A percentile compares a stretch with the other conserved stretches of the same genome.
These are phyloP conservation scores for Hippocampus comes DNA, from an alignment of 2,113 vertebrate species.

Conservation along the genomic window DNA sequence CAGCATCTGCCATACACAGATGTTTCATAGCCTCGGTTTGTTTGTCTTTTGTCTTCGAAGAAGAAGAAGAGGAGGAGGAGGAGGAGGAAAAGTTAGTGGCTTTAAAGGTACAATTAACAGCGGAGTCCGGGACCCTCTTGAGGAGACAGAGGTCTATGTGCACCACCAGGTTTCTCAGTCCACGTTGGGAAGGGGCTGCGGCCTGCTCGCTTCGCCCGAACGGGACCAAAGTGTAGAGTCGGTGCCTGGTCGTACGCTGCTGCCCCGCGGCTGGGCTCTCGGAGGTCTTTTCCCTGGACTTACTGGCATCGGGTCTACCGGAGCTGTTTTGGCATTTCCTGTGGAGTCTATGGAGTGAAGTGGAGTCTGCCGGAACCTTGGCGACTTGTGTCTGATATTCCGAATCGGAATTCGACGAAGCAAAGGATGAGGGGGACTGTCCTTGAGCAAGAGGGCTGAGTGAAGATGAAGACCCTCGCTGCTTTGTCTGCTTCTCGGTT, in stretches of 20 bases:
- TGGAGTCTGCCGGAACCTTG: conserved; percentile 71
- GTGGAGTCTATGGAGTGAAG: conserved; percentile 64
- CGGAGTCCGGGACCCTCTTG: conserved; percentile 83
- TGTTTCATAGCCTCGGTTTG: conserved; percentile 69
- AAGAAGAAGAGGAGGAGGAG: conserved; percentile 4
- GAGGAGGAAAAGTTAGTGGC: conserved; percentile 48
- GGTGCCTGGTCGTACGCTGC: conserved; percentile 77
- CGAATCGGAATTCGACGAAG: conserved; percentile 80
- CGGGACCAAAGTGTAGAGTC: conserved; percentile 93
- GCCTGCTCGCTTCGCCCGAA: conserved; percentile 85
- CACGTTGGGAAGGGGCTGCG: conserved; percentile 77
- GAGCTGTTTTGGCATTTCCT: conserved; percentile 55
- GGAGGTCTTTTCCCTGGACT: conserved; percentile 45
- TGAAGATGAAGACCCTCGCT: conserved; percentile 63
- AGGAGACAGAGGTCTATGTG: conserved; percentile 93
- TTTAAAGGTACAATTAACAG: conserved; percentile 65
- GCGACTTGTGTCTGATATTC: conserved; percentile 61
- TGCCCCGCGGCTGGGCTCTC: conserved; percentile 73
- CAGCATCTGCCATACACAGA: conserved; percentile 65
- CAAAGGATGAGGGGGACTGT: conserved; percentile 65
- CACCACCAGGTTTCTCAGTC: conserved; percentile 88
- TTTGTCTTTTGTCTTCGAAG: conserved; percentile 51
- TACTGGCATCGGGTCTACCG: conserved; percentile 49
- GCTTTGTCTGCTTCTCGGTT: conserved; percentile 32
- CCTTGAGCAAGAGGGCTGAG: conserved; percentile 59